Base-by-base conservation (phyloP, 2,797 vertebrate species). In the Gambelia wislizenii region DNA sequence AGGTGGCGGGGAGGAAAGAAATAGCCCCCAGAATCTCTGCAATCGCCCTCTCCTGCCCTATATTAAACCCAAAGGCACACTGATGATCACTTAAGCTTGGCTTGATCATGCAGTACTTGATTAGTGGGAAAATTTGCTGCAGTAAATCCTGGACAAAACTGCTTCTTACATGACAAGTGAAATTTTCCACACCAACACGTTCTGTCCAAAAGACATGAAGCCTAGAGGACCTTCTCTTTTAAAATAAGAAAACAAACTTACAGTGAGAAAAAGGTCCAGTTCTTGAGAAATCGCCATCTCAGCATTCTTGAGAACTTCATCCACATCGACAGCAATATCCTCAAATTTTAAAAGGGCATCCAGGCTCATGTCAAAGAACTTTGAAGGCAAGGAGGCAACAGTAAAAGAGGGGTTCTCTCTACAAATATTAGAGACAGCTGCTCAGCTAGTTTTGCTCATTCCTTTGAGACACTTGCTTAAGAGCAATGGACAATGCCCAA, bases 291-390 rank as follows among this genome's bases (percentile, higher is more conserved):
- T 70, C 89, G 93, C 85, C 79, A 89, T 81, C 70, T 97, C 96
- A 6, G 92, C 93, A 80, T 96, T 95, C 77, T 95, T 94, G 76
- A 98, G 85, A 76, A 97, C 92, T 81, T 96, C 95, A 92, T 97
- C 96, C n/a, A 92, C 88, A 10, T 89, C 95, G 67, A 4, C 70
- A 85, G 94, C 22, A 52, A 88, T 44, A 87, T 96, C 94, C 59
- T 94, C 93, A 88, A 89, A 90, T 70, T 90, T 91, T 56, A 91
- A 89, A 84, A 94, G 79, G 36, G 85, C 27, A 91, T 96, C 94
- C 89, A 93, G 92, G 4, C 84, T 96, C 52, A 97, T 84, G 87
- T 96, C 96, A 93, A 97, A 98, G 89, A 94, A 95, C 96, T 97
- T 87, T 44, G 84, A 92, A 88, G 54, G 39, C 83, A 94, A 92